These are phyloP conservation scores for Antennarius striatus DNA, from an alignment of 2,113 vertebrate genomes.

Conservation along the genomic window DNA sequence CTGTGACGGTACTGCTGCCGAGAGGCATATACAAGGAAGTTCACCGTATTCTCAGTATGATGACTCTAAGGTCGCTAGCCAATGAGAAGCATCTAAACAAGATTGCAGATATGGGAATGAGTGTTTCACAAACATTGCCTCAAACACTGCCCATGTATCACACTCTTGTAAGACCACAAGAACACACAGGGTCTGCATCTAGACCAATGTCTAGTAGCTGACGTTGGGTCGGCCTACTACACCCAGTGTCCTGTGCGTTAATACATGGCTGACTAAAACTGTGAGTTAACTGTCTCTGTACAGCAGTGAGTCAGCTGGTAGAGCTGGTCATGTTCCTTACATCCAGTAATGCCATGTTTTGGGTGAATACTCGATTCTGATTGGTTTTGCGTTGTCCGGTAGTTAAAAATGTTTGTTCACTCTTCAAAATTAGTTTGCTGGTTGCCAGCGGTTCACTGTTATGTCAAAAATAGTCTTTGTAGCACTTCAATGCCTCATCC, in stretches of 20 bases:
- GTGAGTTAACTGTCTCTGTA: slow-evolving; percentile 23
- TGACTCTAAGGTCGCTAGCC: slow-evolving; percentile 25
- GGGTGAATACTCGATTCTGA: too few relatives aligned
- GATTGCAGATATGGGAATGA: slow-evolving; percentile 34
- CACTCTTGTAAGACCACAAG: slow-evolving; percentile 47
- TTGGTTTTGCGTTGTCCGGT: too few relatives aligned
- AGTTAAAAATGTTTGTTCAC: too few relatives aligned
- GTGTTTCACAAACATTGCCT: slow-evolving; percentile 59
- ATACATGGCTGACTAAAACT: slow-evolving; percentile 26
- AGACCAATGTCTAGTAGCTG: slow-evolving; percentile 17
- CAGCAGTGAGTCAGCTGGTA: slow-evolving; percentile 14
- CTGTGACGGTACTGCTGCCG: slow-evolving; percentile 56
- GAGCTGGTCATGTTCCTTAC: slow-evolving; percentile 36
- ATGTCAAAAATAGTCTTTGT: too few relatives aligned
- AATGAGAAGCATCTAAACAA: slow-evolving; percentile 23
- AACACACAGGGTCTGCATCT: slow-evolving; percentile 52
- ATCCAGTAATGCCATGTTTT: slow-evolving; percentile 9
- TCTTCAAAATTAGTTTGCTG: too few relatives aligned
- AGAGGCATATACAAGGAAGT: slow-evolving; percentile 36
- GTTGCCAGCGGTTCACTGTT: too few relatives aligned
- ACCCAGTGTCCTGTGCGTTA: slow-evolving; percentile 35
- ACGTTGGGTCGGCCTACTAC: slow-evolving; percentile 25
- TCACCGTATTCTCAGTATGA: slow-evolving; percentile 34
- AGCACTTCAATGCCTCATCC: too few relatives aligned
- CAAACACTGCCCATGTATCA: slow-evolving; percentile 53